phyloP scores from a whole-genome alignment of 1,140 invertebrate species.

The Andricus grossulariae region DNA sequence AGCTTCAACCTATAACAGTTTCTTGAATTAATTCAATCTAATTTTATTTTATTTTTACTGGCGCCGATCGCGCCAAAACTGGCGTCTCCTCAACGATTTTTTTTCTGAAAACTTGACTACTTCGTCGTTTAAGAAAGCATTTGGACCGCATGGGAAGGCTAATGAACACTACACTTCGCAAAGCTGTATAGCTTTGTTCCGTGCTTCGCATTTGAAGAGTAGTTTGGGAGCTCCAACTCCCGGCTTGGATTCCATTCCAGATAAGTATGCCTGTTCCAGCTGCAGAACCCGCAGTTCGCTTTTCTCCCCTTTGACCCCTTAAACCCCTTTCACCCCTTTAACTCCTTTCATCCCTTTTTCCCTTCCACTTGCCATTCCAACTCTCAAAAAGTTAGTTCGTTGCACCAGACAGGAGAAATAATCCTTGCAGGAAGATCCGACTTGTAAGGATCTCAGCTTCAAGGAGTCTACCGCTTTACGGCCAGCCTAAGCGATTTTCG shows the following conservation, averaged over 20 bases:
- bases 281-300: conserved; percentile 17
- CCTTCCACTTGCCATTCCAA: not conserved
- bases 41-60: not conserved
- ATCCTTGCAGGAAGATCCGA: conserved; percentile 1
- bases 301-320: not conserved
- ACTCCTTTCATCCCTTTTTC: too few relatives aligned
- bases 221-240: conserved; percentile 18
- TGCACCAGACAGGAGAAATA: conserved; percentile 36
- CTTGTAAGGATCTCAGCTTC: conserved; percentile 15
- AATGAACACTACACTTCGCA: conserved; percentile 40
- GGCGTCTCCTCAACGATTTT: not conserved
- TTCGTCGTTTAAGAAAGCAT: conserved; percentile 44
- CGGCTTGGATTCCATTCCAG: conserved; percentile 16
- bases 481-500: not conserved
- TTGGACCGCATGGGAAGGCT: conserved; percentile 38
- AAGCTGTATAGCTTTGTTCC: conserved; percentile 32
- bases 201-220: conserved; percentile 2
- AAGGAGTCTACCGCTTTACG: not conserved
- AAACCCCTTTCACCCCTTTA: not conserved
- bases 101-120: not conserved
- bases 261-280: conserved; percentile 16
- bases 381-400: conserved; percentile 29
- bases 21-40: too few relatives aligned
- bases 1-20: too few relatives aligned
- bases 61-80: not conserved